Conservation (phyloP, 1,140 invertebrate genomes). For the Vanessa atalanta region DNA sequence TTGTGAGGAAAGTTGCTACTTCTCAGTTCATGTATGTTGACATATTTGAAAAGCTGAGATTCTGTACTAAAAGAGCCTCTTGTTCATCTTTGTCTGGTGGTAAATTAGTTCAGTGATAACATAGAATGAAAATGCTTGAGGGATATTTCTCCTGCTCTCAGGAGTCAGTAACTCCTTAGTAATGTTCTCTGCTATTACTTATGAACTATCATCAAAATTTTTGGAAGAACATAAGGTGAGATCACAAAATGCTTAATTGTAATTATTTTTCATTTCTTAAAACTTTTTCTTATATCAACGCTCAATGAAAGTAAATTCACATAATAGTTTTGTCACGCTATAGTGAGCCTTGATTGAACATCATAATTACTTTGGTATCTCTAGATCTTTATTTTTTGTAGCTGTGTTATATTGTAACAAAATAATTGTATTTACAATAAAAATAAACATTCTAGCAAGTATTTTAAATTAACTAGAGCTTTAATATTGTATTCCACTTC, state of each 20-base stretch:
- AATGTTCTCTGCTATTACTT: constrained; percentile 73
- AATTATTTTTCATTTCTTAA: background rate
- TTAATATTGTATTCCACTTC: no score
- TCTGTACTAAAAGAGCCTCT: background rate
- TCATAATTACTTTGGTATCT: constrained; percentile 18
- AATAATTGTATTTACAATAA: background rate
- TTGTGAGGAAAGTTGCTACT: background rate
- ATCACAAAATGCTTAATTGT: background rate
- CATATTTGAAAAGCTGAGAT: background rate
- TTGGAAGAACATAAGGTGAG: constrained; percentile 68
- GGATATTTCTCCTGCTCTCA: constrained; percentile 40
- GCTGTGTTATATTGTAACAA: background rate
- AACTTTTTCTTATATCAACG: background rate
- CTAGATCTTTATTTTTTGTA: constrained; percentile 8
- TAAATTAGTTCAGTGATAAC: constrained; percentile 28
- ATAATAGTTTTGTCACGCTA: constrained; percentile 23
- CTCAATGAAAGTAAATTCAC: constrained; percentile 28
- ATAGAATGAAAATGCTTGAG: constrained; percentile 44
- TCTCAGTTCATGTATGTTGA: background rate
- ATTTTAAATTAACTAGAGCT: background rate
- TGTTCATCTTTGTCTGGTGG: constrained; percentile 11
- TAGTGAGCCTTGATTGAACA: constrained; percentile 16
- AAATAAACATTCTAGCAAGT: background rate
- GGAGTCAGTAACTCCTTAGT: constrained; percentile 52
- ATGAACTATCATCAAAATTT: constrained; percentile 70